A percentile compares a stretch with the other conserved stretches of the same genome.
Conservation (phyloP, 2,797 vertebrate species). For the Salarias fasciatus region DNA sequence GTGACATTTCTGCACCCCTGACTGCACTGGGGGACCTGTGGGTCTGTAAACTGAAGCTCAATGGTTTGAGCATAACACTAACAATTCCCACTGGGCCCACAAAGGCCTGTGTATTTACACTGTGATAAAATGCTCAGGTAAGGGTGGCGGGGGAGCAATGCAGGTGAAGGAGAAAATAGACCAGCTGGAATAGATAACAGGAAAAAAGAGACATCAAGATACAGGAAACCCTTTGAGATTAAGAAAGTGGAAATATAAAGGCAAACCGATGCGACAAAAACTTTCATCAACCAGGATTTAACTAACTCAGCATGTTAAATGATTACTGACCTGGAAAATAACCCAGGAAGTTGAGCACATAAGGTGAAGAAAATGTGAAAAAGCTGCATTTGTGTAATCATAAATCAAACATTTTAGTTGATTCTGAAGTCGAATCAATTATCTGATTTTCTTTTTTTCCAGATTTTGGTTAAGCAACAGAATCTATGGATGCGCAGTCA, state of each 20-base stretch:
- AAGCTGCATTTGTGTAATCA: too few relatives aligned
- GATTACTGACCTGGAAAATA: too few relatives aligned
- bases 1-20: slow-evolving; percentile 39
- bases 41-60: slow-evolving; percentile 20
- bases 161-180: slow-evolving; percentile 2
- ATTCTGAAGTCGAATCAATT: too few relatives aligned
- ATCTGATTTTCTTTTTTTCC: too few relatives aligned
- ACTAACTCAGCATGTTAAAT: too few relatives aligned
- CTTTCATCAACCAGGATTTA: too few relatives aligned
- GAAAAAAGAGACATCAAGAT: not conserved
- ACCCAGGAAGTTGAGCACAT: too few relatives aligned
- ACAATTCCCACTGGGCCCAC: slow-evolving; percentile 19
- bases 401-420: too few relatives aligned
- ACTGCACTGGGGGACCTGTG: slow-evolving; percentile 20
- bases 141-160: not conserved
- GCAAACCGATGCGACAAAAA: too few relatives aligned
- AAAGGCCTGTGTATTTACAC: slow-evolving; percentile 9
- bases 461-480: too few relatives aligned
- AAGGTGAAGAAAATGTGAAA: too few relatives aligned
- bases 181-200: not conserved
- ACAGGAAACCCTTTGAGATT: not conserved
- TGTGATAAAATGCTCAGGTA: slow-evolving; percentile 6
- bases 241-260: not conserved
- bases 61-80: slow-evolving; percentile 9
- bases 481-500: too few relatives aligned